Conservation (phyloP, 2,888 invertebrate species). For the Agrypnus murinus region DNA sequence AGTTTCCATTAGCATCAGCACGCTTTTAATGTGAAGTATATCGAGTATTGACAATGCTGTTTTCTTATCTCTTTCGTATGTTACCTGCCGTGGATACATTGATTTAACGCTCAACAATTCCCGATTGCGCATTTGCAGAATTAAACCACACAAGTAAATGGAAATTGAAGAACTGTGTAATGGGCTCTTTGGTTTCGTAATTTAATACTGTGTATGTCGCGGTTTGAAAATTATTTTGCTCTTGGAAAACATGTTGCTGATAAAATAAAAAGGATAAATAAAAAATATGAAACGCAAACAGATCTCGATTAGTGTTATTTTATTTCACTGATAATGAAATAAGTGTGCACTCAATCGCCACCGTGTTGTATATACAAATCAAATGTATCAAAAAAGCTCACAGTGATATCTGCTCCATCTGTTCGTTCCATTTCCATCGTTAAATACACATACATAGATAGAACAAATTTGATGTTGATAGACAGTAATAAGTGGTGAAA, state of each 20-base stretch:
- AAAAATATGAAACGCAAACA: slow-evolving; percentile 22
- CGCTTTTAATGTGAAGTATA: slow-evolving; percentile 63
- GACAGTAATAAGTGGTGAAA: slow-evolving; percentile 25
- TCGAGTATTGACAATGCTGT: slow-evolving; percentile 64
- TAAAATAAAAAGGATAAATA: slow-evolving; percentile 32
- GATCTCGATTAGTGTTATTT: slow-evolving; percentile 21
- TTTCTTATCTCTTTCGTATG: slow-evolving; percentile 65
- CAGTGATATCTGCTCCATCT: slow-evolving; percentile 49
- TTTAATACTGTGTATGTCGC: slow-evolving; percentile 1
- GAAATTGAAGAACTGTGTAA: slow-evolving; percentile 49
- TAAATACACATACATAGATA: slow-evolving; percentile 42
- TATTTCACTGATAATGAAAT: slow-evolving; percentile 30
- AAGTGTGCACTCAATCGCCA: slow-evolving; percentile 37
- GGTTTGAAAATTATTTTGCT: slow-evolving; percentile 5
- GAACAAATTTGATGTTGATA: slow-evolving; percentile 33
- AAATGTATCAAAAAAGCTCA: slow-evolving; percentile 31
- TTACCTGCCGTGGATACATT: slow-evolving; percentile 61
- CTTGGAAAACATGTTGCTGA: not conserved
- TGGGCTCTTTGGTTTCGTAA: slow-evolving; percentile 21
- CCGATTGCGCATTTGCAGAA: slow-evolving; percentile 52
- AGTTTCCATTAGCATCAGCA: slow-evolving; percentile 65
- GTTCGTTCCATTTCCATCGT: slow-evolving; percentile 48
- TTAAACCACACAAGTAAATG: slow-evolving; percentile 36
- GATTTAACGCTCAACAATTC: slow-evolving; percentile 62
- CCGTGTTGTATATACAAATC: slow-evolving; percentile 37